phyloP scores from a whole-genome alignment of 2,797 vertebrate genomes.

The Botia kubotai region DNA sequence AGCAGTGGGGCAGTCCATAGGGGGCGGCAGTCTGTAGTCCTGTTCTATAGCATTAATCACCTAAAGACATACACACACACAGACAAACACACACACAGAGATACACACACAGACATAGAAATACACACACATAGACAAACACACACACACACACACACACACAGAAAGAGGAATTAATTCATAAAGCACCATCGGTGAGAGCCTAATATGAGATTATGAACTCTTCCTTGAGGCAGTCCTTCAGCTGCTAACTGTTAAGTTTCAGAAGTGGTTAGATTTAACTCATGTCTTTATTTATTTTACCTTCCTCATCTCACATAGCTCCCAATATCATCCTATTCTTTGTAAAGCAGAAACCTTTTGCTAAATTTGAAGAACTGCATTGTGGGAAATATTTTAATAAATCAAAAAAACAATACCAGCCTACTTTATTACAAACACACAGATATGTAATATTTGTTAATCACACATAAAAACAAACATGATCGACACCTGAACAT shows the following conservation, averaged over 20 bases:
- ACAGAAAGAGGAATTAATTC: no score
- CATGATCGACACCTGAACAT: neutral
- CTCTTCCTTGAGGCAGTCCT: no score
- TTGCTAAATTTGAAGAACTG: no score
- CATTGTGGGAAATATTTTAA: neutral
- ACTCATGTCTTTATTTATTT: no score
- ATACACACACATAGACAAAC: no score
- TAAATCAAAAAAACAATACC: neutral
- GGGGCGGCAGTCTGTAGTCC: conserved; percentile 95
- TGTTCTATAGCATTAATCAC: conserved; percentile 98
- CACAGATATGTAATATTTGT: neutral
- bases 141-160: no score
- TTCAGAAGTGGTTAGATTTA: no score
- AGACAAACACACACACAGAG: neutral
- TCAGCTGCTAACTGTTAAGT: no score
- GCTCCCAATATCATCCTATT: no score
- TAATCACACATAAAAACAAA: neutral
- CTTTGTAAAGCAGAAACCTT: no score
- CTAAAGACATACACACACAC: conserved; percentile 68
- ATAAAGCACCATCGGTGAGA: neutral
- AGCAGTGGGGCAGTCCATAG: conserved; percentile 97
- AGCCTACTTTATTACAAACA: neutral
- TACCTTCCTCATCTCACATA: no score
- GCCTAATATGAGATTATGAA: neutral
- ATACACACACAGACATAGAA: no score